Evolutionary conservation across 2,797 vertebrate species (phyloP).

Genomic region (Acanthis flammea): DNA sequence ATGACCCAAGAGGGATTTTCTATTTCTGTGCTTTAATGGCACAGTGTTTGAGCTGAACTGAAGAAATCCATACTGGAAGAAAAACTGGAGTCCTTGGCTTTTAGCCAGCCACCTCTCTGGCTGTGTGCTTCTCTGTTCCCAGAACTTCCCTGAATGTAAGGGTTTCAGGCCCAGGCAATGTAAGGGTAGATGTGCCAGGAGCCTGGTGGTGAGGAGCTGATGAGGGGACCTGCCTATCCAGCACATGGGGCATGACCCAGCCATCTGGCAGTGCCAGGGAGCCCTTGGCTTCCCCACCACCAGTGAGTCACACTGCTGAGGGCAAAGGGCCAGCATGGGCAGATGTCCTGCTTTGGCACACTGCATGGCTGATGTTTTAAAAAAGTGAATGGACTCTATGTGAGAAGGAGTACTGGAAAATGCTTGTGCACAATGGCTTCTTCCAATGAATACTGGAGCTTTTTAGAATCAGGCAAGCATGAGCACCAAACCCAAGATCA

Average conservation of each 20-base stretch:
- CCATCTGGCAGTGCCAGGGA: accelerated
- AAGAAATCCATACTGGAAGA: not conserved
- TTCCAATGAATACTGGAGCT: not conserved
- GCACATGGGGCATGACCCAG: accelerated
- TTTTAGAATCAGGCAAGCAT: not conserved
- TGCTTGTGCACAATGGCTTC: not conserved
- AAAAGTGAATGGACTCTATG: not conserved
- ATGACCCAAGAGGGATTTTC: not conserved
- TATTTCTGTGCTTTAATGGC: not conserved
- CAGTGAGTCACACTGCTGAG: not conserved
- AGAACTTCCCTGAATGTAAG: not conserved
- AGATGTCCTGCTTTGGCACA: not conserved
- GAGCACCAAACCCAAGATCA: not conserved
- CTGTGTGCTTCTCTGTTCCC: not conserved
- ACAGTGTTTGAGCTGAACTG: not conserved
- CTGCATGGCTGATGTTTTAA: not conserved
- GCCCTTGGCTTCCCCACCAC: not conserved
- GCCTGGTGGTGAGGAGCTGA: not conserved
- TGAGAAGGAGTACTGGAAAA: not conserved
- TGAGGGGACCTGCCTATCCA: accelerated
- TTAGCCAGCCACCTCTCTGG: not conserved
- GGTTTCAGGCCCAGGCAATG: not conserved
- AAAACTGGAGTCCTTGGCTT: not conserved
- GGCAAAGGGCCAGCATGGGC: not conserved
- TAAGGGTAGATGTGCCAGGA: not conserved